These are phyloP conservation scores for Penaeus vannamei DNA, from an alignment of 1,140 invertebrate genomes.

Conservation along the genomic window DNA sequence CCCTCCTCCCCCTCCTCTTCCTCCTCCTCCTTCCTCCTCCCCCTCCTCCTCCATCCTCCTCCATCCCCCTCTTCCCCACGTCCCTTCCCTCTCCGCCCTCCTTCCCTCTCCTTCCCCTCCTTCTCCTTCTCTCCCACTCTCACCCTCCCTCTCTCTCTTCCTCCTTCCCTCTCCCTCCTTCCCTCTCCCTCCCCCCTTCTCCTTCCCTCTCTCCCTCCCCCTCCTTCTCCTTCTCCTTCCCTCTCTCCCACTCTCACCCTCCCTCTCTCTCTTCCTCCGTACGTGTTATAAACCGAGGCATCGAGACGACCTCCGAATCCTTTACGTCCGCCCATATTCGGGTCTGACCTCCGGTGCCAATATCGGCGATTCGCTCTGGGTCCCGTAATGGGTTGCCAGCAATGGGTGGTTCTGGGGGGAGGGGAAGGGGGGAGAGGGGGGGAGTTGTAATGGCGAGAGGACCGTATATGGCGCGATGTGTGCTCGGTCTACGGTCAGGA, in stretches of 20 bases:
- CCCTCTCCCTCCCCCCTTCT: background rate
- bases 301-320: too few species aligned
- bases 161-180: background rate
- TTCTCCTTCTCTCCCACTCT: background rate
- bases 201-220: background rate
- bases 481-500: too few species aligned
- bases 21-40: too few species aligned
- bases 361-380: too few species aligned
- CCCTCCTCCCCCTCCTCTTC: background rate
- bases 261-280: background rate
- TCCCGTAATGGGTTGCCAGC: too few species aligned
- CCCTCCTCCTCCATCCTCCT: accelerated
- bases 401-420: too few species aligned
- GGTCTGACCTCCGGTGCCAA: too few species aligned
- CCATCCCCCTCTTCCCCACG: background rate
- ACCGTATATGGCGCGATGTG: too few species aligned
- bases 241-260: background rate
- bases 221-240: background rate
- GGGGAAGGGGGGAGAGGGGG: too few species aligned
- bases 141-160: background rate
- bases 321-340: too few species aligned
- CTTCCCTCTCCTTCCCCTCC: background rate
- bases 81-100: background rate
- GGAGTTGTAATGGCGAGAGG: too few species aligned
- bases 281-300: too few species aligned